A percentile compares a stretch with the other conserved stretches of the same genome.
Conservation (phyloP, 2,113 vertebrate genomes). For the Scatophagus argus region DNA sequence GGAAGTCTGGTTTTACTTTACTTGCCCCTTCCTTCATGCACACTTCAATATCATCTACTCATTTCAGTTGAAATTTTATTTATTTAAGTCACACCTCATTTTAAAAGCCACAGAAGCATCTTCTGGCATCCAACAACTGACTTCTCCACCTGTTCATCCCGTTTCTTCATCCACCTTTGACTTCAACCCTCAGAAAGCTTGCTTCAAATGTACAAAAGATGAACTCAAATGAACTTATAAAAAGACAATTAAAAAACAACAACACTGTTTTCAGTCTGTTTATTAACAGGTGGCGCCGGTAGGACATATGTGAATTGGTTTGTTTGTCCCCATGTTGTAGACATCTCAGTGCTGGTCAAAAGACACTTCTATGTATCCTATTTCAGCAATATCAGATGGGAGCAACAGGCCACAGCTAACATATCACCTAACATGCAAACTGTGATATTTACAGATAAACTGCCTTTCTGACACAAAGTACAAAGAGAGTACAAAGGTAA, state of each 20-base stretch:
- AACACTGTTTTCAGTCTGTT: background rate
- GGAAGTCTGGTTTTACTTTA: background rate
- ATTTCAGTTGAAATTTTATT: background rate
- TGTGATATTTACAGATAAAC: background rate
- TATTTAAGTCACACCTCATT: background rate
- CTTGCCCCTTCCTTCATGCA: background rate
- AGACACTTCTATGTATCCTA: background rate
- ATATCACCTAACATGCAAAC: background rate
- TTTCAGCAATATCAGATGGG: background rate
- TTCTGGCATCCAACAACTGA: background rate
- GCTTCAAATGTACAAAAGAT: background rate
- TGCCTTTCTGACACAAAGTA: background rate
- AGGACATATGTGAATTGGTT: background rate
- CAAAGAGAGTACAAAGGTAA: constrained; percentile 25
- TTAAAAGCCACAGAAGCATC: constrained; percentile 3
- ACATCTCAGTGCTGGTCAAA: background rate
- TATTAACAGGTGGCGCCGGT: constrained; percentile 1
- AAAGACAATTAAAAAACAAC: no score
- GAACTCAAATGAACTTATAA: constrained; percentile 10
- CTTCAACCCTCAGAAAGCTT: background rate
- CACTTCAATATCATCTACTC: background rate
- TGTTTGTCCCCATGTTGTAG: background rate
- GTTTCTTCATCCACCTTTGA: background rate
- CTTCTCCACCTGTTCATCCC: background rate
- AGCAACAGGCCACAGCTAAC: background rate